These are phyloP conservation scores for Caradrina kadenii DNA, from an alignment of 2,888 invertebrate species.

Conservation along the genomic window DNA sequence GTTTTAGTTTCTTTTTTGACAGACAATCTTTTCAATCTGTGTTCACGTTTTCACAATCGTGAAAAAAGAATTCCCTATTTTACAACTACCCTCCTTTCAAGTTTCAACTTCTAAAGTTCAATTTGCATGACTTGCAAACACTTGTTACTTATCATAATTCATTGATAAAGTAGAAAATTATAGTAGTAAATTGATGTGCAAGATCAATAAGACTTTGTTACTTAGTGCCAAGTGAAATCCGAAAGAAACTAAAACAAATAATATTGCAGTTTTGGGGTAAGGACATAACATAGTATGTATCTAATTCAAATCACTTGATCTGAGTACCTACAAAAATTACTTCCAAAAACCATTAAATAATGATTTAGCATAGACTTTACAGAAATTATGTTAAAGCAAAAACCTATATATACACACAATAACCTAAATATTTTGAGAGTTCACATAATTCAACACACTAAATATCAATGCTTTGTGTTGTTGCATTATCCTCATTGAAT, in stretches of 20 bases:
- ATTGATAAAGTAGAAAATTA: neutral
- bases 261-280: neutral
- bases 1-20: conserved; percentile 9
- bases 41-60: neutral
- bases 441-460: neutral
- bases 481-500: neutral
- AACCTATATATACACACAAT: neutral
- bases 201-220: neutral
- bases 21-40: neutral
- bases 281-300: neutral
- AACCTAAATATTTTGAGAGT: neutral
- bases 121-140: conserved; percentile 6
- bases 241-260: neutral
- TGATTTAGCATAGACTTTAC: neutral
- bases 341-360: neutral
- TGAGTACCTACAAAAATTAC: neutral
- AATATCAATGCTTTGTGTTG: too few relatives aligned
- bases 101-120: neutral
- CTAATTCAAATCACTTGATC: neutral
- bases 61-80: neutral
- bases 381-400: neutral
- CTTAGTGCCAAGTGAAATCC: neutral
- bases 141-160: neutral
- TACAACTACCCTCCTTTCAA: conserved; percentile 19
- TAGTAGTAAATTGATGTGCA: neutral